Percentiles rank a stretch among this genome's conserved stretches.
phyloP scores from a whole-genome alignment of 1,140 invertebrate species.

The Macrocentrus cingulum region DNA sequence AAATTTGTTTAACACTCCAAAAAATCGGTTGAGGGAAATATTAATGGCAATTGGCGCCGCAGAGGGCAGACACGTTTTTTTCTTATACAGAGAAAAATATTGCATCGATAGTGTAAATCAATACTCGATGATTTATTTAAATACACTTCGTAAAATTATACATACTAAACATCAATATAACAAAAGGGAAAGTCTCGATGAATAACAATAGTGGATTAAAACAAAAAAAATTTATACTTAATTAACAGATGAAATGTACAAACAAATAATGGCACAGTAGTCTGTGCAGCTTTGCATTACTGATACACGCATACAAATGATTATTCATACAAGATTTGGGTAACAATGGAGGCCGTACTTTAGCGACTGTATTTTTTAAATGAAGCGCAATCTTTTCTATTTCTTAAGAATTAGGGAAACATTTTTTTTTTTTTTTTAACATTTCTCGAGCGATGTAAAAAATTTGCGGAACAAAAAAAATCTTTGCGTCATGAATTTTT shows the following conservation, averaged over 20 bases:
- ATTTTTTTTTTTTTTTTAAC: not conserved
- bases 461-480: not conserved
- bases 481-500: not conserved
- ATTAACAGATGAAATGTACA: not conserved
- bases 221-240: not conserved
- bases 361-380: conserved; percentile 17
- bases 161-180: conserved; percentile 1
- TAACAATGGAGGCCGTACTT: conserved; percentile 32
- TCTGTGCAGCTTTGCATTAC: conserved; percentile 49
- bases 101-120: conserved; percentile 38
- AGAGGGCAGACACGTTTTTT: conserved; percentile 25
- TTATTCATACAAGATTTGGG: conserved; percentile 30
- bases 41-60: conserved; percentile 26
- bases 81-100: conserved; percentile 21
- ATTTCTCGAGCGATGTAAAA: not conserved
- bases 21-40: conserved; percentile 3
- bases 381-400: not conserved
- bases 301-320: conserved; percentile 44
- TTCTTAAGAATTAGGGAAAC: not conserved
- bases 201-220: not conserved
- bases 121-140: too few relatives aligned
- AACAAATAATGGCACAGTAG: conserved; percentile 41
- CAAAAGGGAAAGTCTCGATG: conserved; percentile 4
- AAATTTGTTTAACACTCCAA: not conserved
- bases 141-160: not conserved